Percentiles rank a stretch among this genome's conserved stretches.
phyloP scores from a whole-genome alignment of 2,797 vertebrate genomes.

The Crocodylus rhombifer region DNA sequence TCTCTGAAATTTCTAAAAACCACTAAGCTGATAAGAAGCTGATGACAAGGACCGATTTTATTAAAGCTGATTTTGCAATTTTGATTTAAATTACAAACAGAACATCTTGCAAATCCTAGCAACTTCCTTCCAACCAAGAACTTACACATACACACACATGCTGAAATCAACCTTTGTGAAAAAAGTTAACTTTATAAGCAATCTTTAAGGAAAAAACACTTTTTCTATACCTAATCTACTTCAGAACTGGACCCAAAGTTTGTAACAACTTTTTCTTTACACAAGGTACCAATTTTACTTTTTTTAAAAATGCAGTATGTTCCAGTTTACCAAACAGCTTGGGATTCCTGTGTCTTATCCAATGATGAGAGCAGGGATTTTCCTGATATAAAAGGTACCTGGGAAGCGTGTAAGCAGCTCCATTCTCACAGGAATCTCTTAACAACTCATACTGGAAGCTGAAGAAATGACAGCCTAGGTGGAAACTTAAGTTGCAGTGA shows the following conservation, averaged over 20 bases:
- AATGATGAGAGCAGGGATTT: background rate
- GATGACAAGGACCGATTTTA: constrained; percentile 17
- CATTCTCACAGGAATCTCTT: no score
- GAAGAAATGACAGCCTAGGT: no score
- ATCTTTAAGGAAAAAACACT: background rate
- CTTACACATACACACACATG: background rate
- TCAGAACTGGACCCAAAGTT: background rate
- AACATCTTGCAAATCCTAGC: background rate
- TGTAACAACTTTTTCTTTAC: background rate
- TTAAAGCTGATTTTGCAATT: background rate
- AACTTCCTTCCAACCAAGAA: background rate
- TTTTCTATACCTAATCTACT: background rate
- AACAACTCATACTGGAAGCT: no score
- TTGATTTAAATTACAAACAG: background rate
- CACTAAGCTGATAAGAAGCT: background rate
- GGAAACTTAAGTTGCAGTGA: no score
- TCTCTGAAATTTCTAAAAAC: constrained; percentile 21
- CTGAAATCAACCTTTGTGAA: background rate
- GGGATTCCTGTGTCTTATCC: background rate
- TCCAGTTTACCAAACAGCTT: background rate
- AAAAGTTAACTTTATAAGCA: background rate
- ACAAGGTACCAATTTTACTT: background rate
- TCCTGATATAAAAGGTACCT: background rate
- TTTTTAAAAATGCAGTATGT: background rate
- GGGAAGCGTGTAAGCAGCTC: no score